Base-by-base conservation (phyloP, 2,888 invertebrate genomes). In the Gymnocheta viridis region DNA sequence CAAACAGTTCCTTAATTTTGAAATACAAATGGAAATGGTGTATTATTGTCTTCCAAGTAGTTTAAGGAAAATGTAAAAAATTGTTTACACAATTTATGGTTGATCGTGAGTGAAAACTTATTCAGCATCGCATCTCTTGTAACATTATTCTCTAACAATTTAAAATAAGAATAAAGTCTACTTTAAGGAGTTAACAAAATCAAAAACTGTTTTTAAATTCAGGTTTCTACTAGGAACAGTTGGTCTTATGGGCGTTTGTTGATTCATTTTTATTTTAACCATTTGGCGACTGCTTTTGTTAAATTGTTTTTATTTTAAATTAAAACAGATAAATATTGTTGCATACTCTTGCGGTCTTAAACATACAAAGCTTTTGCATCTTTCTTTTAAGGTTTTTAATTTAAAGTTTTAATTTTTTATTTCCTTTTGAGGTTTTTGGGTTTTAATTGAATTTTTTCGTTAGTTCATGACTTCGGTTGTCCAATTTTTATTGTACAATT, bases 271-370 rank as follows among this genome's bases (percentile, higher is more conserved):
- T 2, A 49, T 49, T 24, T 51, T 38, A 38, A 38, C 2, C 35
- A 1, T 27, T 17, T 17, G 4, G 10, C 32, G 27, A 6, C 29
- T 29, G 29, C 9, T 29, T 54, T 5, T 24, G 17, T 6, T 1
- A 7, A n/a, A 4, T 5, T 56, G 9, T 7, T 22, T 29, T 14
- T 12, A 0, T 29, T 56, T 29, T 2, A 29, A 9, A 32, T 17
- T 7, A 14, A 19, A 35, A 0, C 5, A 35, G 12, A 5, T 0
- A 14, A 35, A 60, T 19, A 6, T 3, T 41, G 27, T 27, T 70
- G 69, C 56, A 70, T 70, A 54, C 41, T 29, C 17, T 70, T 24
- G 19, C 54, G 69, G 6, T 17, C n/a, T 14, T 9, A 24, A 24
- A 1, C 14, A 22, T 67, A 6, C 14, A 56, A 9, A 29, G 29